phyloP scores from a whole-genome alignment of 2,888 invertebrate genomes.

The Aphrophora alni region DNA sequence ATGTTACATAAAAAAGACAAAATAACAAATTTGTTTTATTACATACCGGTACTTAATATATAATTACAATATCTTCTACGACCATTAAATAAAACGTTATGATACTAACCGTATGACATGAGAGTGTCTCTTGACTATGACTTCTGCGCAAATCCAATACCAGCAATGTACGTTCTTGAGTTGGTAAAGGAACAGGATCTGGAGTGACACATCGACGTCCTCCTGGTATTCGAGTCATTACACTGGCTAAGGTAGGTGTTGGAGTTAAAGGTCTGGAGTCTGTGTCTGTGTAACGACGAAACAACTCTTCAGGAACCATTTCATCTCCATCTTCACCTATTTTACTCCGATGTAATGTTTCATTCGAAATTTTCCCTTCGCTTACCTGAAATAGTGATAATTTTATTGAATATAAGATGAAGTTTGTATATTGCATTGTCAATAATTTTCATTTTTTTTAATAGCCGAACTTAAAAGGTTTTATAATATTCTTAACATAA shows the following conservation, averaged over 20 bases:
- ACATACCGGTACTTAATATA: too few relatives aligned
- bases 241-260: constrained; percentile 77
- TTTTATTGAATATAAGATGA: too few relatives aligned
- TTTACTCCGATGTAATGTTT: constrained; percentile 30
- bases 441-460: too few relatives aligned
- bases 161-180: constrained; percentile 67
- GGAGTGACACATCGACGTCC: constrained; percentile 69
- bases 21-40: too few relatives aligned
- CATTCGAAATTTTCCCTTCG: constrained; percentile 10
- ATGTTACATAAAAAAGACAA: too few relatives aligned
- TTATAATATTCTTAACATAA: too few relatives aligned
- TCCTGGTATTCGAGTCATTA: constrained; percentile 27
- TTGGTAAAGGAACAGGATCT: constrained; percentile 63
- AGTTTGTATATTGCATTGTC: too few relatives aligned
- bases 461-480: too few relatives aligned
- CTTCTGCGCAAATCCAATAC: constrained; percentile 74
- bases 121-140: constrained; percentile 66
- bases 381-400: neutral
- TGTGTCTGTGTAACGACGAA: constrained; percentile 78
- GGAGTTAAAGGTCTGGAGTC: constrained; percentile 84
- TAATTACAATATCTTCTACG: too few relatives aligned
- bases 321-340: constrained; percentile 55
- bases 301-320: constrained; percentile 55
- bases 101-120: constrained; percentile 34
- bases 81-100: too few relatives aligned